Evolutionary conservation across 2,113 vertebrate genomes (phyloP).

Genomic region (Acrocephalus kingi): DNA sequence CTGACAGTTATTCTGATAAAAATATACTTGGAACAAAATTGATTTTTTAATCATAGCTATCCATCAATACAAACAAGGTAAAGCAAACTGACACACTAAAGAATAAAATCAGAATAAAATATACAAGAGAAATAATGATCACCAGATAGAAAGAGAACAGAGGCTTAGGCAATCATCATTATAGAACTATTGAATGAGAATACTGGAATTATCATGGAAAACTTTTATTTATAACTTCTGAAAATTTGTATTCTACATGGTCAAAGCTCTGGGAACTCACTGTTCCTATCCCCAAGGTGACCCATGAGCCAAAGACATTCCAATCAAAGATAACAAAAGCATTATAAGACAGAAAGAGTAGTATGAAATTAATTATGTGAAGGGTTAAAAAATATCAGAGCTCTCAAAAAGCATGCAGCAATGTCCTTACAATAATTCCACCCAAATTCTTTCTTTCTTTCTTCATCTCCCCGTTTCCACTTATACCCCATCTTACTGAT

Average conservation of each 20-base stretch:
- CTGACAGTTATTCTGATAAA: conserved; percentile 20
- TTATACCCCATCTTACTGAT: background rate
- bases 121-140: background rate
- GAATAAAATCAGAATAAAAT: conserved; percentile 11
- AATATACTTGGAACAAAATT: conserved; percentile 39
- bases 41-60: background rate
- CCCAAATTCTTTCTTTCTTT: background rate
- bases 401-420: background rate
- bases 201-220: background rate
- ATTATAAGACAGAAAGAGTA: background rate
- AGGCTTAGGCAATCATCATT: background rate
- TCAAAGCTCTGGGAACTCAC: background rate
- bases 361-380: background rate
- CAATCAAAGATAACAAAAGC: background rate
- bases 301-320: background rate
- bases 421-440: background rate
- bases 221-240: background rate
- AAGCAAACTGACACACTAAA: background rate
- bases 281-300: background rate
- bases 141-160: background rate
- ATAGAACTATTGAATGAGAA: background rate
- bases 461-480: background rate
- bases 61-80: conserved; percentile 11
- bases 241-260: background rate
- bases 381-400: background rate